Percentiles rank a stretch among this genome's conserved stretches.
Evolutionary conservation across 92 coral and sea anemone species (phyloP).

Genomic region (Heliopora coerulea): DNA sequence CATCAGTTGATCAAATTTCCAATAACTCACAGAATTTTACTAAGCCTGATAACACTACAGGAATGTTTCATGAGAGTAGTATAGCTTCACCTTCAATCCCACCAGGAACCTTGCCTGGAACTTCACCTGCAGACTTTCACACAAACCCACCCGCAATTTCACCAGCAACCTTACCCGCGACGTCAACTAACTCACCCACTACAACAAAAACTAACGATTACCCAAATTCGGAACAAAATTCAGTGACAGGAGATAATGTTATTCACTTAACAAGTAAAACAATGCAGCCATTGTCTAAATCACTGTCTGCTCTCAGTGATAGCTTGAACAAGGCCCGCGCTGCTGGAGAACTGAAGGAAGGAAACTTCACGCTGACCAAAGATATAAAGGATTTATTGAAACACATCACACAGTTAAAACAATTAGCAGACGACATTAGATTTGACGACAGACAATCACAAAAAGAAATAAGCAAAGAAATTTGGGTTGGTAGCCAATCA

Average conservation of each 20-base stretch:
- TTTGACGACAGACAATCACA: neutral
- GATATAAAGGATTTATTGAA: slow-evolving; percentile 22
- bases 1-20: no score
- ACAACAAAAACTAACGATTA: neutral
- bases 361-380: neutral
- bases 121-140: neutral
- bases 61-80: no score
- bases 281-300: slow-evolving; percentile 21
- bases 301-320: slow-evolving; percentile 24
- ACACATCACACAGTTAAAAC: slow-evolving; percentile 12
- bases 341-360: slow-evolving; percentile 23
- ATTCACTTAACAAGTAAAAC: neutral
- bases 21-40: no score
- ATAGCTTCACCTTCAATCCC: neutral
- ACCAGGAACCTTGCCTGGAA: neutral
- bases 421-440: slow-evolving; percentile 21
- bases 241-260: neutral
- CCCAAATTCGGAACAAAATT: neutral
- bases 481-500: no score
- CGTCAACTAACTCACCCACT: neutral
- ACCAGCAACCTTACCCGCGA: neutral
- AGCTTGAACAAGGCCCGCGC: slow-evolving; percentile 18
- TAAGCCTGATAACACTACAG: no score
- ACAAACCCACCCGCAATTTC: slow-evolving; percentile 1
- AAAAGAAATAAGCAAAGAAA: neutral